phyloP scores from a whole-genome alignment of 2,888 invertebrate genomes.

The Rhodophaea formosa region DNA sequence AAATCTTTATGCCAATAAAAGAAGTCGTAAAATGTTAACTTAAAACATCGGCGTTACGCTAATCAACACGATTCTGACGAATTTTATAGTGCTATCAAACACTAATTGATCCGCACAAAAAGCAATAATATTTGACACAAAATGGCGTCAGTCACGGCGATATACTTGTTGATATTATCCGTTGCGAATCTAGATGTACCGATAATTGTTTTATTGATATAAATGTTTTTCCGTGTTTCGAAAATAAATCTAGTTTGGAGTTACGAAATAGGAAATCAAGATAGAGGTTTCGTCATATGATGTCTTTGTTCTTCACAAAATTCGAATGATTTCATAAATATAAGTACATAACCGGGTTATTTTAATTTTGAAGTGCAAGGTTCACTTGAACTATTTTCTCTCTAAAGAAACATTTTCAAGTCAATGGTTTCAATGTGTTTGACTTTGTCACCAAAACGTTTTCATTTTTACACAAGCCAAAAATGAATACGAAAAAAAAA shows the following conservation, averaged over 20 bases:
- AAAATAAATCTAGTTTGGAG: not conserved
- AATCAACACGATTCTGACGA: not conserved
- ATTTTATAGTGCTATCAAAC: not conserved
- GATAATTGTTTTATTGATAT: not conserved
- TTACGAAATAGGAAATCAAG: not conserved
- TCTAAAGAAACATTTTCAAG: too few relatives aligned
- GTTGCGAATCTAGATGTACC: not conserved
- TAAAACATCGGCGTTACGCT: too few relatives aligned
- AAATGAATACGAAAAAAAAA: too few relatives aligned
- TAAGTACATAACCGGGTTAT: too few relatives aligned
- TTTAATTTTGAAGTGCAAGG: not conserved
- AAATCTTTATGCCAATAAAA: too few relatives aligned
- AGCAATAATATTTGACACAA: not conserved
- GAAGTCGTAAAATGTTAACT: too few relatives aligned
- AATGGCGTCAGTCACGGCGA: not conserved
- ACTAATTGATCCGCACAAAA: too few relatives aligned
- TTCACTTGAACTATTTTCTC: too few relatives aligned
- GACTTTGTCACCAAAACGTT: too few relatives aligned
- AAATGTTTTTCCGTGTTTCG: not conserved
- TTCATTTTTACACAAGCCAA: too few relatives aligned
- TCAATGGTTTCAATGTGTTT: too few relatives aligned
- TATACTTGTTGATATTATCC: not conserved
- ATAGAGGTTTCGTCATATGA: not conserved
- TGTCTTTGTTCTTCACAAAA: not conserved
- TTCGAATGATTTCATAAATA: not conserved